Evolutionary conservation across 2,113 vertebrate genomes (phyloP), one percentile per base, ranked within the genome.

Genomic region (Oceanodroma tethys): DNA sequence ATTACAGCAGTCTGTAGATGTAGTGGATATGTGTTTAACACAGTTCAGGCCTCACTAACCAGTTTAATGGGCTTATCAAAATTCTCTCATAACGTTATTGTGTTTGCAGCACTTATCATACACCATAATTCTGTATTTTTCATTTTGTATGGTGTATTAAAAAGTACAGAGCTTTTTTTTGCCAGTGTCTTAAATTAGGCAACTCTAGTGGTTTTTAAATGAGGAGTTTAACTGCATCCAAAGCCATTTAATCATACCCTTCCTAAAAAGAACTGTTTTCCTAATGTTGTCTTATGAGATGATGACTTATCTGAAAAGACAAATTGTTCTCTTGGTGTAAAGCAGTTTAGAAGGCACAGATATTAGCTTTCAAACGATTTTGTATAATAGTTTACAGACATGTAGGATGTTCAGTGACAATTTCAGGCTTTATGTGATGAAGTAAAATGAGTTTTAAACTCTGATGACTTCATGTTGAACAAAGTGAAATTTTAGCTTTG

Each of bases 11-110:
- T 70, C 55, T 81, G 43, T 80, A 90, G 60, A 87, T 65, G 32
- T 63, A 84, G 67, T 85, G 32, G 5, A n/a, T 78, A 27, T 90
- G 40, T 97, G 80, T 96, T 95, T 95, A 95, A 94, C 80, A 63
- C n/a, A 96, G 59, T 96, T 89, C 93, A 93, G 94, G 96, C 94
- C 88, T 97, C 94, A 93, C 88, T 97, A 86, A 95, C 90, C 80
- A 88, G 73, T 95, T 97, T 97, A 96, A 94, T 97, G 74, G 79
- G 36, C 48, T 67, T 88, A 73, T 94, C 43, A 83, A 88, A 97
- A 90, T 96, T 94, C 50, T 97, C 60, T 92, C 13, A 19, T 43
- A 80, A 82, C 76, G 36, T 88, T 86, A 40, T 2, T 83, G 30
- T 92, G 29, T 92, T 94, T 86, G 38, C 43, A 86, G 63, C 53